phyloP scores from a whole-genome alignment of 2,113 vertebrate genomes.

The Erinaceus europaeus region DNA sequence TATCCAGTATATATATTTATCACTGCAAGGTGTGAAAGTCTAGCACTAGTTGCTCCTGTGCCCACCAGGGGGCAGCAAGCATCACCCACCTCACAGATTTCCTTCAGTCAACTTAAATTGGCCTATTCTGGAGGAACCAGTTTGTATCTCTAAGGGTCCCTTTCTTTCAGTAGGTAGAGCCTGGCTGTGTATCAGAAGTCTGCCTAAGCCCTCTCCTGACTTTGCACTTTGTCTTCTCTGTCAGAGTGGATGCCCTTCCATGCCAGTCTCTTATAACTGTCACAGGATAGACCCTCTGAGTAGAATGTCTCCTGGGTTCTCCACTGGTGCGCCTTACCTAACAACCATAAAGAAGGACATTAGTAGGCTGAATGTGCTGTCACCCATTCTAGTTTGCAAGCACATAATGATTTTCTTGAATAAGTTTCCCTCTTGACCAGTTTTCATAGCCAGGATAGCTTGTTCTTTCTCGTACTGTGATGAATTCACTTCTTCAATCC shows the following conservation, averaged over 20 bases:
- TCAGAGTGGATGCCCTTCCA: not conserved
- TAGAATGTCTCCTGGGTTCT: not conserved
- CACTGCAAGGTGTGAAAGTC: fast-evolving
- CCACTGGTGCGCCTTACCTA: not conserved
- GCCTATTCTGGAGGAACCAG: too few relatives aligned
- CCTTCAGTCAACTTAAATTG: too few relatives aligned
- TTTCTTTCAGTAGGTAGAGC: not conserved
- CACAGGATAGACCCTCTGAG: not conserved
- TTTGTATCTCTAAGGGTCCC: not conserved
- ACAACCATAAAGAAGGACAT: not conserved
- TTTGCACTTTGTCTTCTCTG: not conserved
- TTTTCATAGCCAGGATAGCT: not conserved
- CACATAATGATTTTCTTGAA: not conserved
- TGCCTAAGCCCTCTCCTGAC: not conserved
- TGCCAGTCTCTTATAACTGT: not conserved
- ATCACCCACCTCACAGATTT: not conserved
- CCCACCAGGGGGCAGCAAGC: not conserved
- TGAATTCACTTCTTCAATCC: not conserved
- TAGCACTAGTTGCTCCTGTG: not conserved
- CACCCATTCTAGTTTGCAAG: not conserved
- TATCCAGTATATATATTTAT: too few relatives aligned
- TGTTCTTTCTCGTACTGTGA: too few relatives aligned
- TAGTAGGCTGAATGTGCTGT: not conserved
- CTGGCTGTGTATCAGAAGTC: not conserved
- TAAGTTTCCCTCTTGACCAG: not conserved